A percentile compares a stretch with the other conserved stretches of the same genome.
Conservation (phyloP, 2,113 vertebrate genomes). For the Dasypus novemcinctus region DNA sequence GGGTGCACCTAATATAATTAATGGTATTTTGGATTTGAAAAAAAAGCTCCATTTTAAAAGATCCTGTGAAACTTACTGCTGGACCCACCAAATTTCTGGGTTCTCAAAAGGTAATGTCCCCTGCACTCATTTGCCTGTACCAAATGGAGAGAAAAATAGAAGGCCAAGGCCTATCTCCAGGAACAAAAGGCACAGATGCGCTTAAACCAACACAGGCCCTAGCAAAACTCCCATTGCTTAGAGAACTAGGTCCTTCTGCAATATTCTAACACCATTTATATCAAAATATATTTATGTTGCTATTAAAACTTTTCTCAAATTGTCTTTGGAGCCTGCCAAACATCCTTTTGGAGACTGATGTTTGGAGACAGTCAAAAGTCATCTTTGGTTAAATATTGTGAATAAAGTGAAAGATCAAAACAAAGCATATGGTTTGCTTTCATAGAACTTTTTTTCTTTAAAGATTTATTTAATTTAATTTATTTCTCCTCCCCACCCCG, state of each 20-base stretch:
- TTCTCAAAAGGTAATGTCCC: neutral
- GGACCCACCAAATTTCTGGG: neutral
- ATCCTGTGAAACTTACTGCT: neutral
- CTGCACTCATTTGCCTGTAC: neutral
- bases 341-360: neutral
- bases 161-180: neutral
- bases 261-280: neutral
- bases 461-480: too few species aligned
- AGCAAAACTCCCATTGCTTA: neutral
- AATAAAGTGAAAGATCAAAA: neutral
- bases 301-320: conserved; percentile 14
- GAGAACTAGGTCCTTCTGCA: conserved; percentile 4
- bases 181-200: neutral
- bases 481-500: too few species aligned
- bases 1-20: neutral
- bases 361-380: neutral
- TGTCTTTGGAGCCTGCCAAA: neutral
- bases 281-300: neutral
- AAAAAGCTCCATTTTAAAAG: neutral
- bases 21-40: neutral
- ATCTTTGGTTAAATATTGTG: neutral
- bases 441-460: too few species aligned
- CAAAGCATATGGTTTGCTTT: neutral
- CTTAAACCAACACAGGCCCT: neutral
- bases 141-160: neutral